Conservation (phyloP, 2,797 vertebrate species). For the Lepilemur septentrionalis region DNA sequence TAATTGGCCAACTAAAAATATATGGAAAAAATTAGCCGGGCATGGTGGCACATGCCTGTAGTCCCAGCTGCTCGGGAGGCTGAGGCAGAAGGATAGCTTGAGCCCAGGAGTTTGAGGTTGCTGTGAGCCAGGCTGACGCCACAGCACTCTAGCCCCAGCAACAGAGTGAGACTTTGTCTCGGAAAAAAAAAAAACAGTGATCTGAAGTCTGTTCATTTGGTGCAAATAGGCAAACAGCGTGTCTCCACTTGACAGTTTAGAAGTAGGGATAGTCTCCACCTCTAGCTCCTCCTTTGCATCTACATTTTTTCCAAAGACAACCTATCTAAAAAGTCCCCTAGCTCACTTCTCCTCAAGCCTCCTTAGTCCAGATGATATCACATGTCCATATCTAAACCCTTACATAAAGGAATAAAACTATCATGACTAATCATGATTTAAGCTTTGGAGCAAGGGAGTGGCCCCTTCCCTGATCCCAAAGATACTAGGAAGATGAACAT, state of each 20-base stretch:
- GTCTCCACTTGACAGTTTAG: background rate
- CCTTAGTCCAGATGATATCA: background rate
- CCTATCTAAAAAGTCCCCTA: background rate
- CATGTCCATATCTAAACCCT: background rate
- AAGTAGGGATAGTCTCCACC: background rate
- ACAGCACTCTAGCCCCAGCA: no score
- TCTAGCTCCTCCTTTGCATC: background rate
- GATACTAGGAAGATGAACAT: background rate
- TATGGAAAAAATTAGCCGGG: no score
- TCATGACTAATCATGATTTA: background rate
- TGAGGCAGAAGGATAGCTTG: no score
- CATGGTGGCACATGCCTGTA: no score
- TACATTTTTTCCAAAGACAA: background rate
- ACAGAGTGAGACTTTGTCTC: no score
- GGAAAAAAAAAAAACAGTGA: background rate
- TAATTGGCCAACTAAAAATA: no score
- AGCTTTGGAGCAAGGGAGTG: background rate
- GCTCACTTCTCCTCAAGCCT: background rate
- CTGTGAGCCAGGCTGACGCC: no score
- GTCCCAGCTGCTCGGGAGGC: no score
- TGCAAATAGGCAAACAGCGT: background rate
- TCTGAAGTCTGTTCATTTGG: background rate
- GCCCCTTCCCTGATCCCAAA: background rate
- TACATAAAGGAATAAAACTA: background rate
- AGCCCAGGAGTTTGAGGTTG: no score